Conservation (phyloP, 2,888 invertebrate genomes). For the Phyto melanocephala region DNA sequence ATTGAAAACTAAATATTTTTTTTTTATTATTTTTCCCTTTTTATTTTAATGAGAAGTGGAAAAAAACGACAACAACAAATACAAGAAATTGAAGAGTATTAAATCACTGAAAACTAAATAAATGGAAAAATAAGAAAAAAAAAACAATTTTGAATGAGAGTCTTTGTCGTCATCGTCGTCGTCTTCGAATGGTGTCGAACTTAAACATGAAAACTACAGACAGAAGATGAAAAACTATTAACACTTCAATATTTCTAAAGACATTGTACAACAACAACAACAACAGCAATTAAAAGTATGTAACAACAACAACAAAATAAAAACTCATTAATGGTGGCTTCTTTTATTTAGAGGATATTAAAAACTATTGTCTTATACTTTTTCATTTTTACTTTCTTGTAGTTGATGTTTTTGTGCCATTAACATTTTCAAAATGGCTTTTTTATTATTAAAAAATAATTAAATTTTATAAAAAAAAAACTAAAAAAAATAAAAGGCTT, state of each 20-base stretch:
- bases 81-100: constrained; percentile 26
- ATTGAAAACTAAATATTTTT: constrained; percentile 75
- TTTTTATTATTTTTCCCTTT: constrained; percentile 40
- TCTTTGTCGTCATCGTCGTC: not conserved
- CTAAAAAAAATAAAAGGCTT: constrained; percentile 2
- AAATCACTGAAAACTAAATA: constrained; percentile 38
- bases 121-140: constrained; percentile 29
- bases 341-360: constrained; percentile 50
- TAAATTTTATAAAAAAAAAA: constrained; percentile 44
- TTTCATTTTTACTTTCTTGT: not conserved
- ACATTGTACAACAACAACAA: constrained; percentile 43
- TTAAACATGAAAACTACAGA: constrained; percentile 41
- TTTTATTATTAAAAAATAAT: constrained; percentile 52
- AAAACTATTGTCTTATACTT: constrained; percentile 45
- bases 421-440: constrained; percentile 38
- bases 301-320: constrained; percentile 42
- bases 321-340: constrained; percentile 51
- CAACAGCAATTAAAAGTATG: not conserved
- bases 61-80: constrained; percentile 7
- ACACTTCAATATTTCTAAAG: constrained; percentile 62
- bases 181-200: constrained; percentile 33
- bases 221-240: constrained; percentile 59
- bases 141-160: constrained; percentile 27
- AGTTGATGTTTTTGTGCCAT: constrained; percentile 17
- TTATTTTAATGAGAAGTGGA: constrained; percentile 29